Percentiles rank a stretch among this genome's conserved stretches.
phyloP scores from a whole-genome alignment of 2,888 invertebrate species.

The Lycocerus yunnanus region DNA sequence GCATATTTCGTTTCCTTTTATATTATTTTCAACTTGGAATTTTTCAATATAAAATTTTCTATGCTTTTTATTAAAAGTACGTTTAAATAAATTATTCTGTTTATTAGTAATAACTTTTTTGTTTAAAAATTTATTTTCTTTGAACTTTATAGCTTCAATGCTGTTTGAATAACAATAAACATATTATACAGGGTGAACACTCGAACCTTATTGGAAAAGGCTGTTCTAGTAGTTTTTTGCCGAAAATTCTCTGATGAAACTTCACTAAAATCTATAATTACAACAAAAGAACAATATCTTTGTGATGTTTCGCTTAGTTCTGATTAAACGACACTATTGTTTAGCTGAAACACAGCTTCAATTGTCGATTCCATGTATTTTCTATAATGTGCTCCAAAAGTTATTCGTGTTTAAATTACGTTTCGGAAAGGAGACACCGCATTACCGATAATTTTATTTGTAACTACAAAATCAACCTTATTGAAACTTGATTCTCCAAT shows the following conservation, averaged over 20 bases:
- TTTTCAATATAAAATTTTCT: background rate
- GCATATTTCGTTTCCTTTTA: slow-evolving; percentile 1
- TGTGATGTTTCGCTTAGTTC: background rate
- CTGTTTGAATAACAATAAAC: background rate
- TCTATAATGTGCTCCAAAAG: background rate
- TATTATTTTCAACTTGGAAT: background rate
- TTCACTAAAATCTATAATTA: background rate
- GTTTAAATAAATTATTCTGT: background rate
- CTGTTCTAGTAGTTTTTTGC: too few species aligned
- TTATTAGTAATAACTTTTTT: background rate
- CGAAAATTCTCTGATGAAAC: too few species aligned
- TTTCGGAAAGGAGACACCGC: background rate
- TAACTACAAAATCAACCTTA: background rate
- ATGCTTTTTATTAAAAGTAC: background rate
- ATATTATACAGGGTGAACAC: background rate
- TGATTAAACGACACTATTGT: background rate
- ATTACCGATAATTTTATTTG: background rate
- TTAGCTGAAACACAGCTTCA: background rate
- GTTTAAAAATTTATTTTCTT: background rate
- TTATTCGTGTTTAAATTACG: background rate
- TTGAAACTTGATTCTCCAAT: background rate
- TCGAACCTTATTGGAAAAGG: too few species aligned
- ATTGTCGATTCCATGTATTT: background rate
- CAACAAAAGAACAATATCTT: background rate
- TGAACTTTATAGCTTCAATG: background rate